Percentiles rank a stretch among this genome's conserved stretches.
Conservation (phyloP, 2,797 vertebrate species). For the Onychomys arenicola region DNA sequence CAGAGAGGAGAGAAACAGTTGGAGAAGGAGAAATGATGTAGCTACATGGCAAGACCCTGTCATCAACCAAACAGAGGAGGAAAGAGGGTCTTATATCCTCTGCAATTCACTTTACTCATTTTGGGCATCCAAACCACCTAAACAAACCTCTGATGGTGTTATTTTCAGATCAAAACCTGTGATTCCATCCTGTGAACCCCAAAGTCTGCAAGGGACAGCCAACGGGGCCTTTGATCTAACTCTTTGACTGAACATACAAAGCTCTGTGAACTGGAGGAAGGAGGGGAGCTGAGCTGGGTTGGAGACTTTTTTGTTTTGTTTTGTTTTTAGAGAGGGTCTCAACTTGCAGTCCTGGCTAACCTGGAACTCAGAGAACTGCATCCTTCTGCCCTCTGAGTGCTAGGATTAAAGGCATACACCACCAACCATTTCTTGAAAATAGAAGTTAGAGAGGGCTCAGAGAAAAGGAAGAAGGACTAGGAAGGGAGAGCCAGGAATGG, state of each 20-base stretch:
- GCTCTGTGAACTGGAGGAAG: background rate
- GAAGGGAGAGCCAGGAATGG: constrained; percentile 52
- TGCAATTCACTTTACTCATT: background rate
- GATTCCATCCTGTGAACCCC: background rate
- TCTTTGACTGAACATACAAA: constrained; percentile 16
- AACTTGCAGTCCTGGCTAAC: background rate
- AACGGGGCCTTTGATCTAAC: background rate
- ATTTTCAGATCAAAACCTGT: background rate
- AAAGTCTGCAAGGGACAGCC: background rate
- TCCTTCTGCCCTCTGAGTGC: background rate
- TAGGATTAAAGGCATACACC: background rate
- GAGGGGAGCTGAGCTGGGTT: background rate
- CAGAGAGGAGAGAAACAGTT: constrained; percentile 49
- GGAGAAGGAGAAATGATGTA: constrained; percentile 21
- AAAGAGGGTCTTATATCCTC: background rate
- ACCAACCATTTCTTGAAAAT: background rate
- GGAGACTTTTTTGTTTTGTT: background rate
- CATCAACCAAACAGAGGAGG: background rate
- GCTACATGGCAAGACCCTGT: background rate
- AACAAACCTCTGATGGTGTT: constrained; percentile 12
- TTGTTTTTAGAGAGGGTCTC: background rate
- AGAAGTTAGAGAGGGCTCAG: background rate
- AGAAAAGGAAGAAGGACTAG: constrained; percentile 36
- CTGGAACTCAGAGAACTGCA: background rate
- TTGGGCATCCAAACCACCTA: background rate